Percentiles rank a stretch among this genome's conserved stretches.
Conservation (phyloP, 2,888 invertebrate species). For the Drosophila mimica region DNA sequence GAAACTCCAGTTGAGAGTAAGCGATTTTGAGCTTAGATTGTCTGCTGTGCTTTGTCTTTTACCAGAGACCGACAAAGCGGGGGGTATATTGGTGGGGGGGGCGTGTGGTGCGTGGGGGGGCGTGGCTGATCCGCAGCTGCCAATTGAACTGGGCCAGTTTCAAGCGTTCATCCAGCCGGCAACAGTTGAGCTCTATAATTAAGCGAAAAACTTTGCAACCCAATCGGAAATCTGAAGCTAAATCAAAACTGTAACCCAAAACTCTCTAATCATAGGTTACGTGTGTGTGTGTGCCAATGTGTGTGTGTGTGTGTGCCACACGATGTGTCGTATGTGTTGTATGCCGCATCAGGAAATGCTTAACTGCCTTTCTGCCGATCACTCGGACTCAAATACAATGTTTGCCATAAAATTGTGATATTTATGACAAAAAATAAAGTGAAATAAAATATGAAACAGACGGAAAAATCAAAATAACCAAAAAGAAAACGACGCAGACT, state of each 20-base stretch:
- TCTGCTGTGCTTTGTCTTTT: conserved; percentile 44
- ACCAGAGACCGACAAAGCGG: not conserved
- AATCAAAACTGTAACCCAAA: conserved; percentile 32
- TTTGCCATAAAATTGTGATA: conserved; percentile 51
- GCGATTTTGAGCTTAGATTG: conserved; percentile 52
- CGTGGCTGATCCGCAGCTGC: conserved; percentile 59
- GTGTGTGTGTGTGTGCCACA: not conserved
- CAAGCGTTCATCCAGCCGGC: conserved; percentile 21
- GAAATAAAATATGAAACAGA: conserved; percentile 27
- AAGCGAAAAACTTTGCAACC: conserved; percentile 37
- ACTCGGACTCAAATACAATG: conserved; percentile 3
- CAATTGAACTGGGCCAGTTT: conserved; percentile 20
- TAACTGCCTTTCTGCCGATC: conserved; percentile 50
- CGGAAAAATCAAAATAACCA: not conserved
- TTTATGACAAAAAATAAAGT: conserved; percentile 49
- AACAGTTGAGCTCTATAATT: conserved; percentile 69
- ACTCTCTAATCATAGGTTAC: conserved; percentile 37
- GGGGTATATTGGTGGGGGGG: not conserved
- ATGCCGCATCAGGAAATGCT: conserved; percentile 32
- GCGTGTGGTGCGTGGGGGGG: not conserved
- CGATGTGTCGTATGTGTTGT: not conserved
- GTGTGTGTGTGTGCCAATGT: not conserved
- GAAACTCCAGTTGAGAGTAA: conserved; percentile 14
- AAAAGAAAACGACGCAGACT: conserved; percentile 17
- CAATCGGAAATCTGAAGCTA: conserved; percentile 9